Base-by-base conservation (phyloP, 2,113 vertebrate genomes). In the Equus przewalskii region DNA sequence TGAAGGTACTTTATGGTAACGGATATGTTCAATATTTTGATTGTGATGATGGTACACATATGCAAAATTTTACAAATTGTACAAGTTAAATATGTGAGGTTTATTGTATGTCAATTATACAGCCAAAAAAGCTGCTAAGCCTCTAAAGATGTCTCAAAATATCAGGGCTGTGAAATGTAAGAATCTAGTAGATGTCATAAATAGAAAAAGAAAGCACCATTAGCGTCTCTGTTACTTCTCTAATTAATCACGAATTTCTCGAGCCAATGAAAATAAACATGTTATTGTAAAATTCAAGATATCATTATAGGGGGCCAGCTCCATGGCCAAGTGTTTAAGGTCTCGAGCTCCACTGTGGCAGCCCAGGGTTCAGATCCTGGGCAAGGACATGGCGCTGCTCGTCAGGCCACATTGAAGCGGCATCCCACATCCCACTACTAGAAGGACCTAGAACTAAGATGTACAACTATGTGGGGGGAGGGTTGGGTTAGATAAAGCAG, bases 101-200 rank as follows among this genome's bases (percentile, higher is more conserved):
- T 86, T 91, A 56, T 58, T 82, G 22, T 33, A 58, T 46, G 28
- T 70, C 26, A 79, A 9, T 49, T 78, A 84, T 69, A 83, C 0
- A 36, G n/a, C 6, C 60, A 94, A 81, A 58, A 72, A 36, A 6
- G 14, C 22, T 51, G 12, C 18, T n/a, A 82, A 86, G 11, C 28
- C 89, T 54, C n/a, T 44, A 36, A 86, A 73, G 16, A 90, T 75
- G 10, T 60, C 44, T 87, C 15, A 93, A 64, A 91, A 60, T 67
- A 80, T 28, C 3, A 91, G 7, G 33, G 22, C 12, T 78, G 6
- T 3, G 13, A 85, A 96, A 69, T 83, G 4, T n/a, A 69, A 97
- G 62, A 83, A 49, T 87, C 7, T 76, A 87, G 67, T 83, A 76
- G 46, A 69, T 65, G 2, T 78, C 75, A 79, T 86, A 94, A 97